phyloP scores from a whole-genome alignment of 2,113 vertebrate species.

The Spea bombifrons region DNA sequence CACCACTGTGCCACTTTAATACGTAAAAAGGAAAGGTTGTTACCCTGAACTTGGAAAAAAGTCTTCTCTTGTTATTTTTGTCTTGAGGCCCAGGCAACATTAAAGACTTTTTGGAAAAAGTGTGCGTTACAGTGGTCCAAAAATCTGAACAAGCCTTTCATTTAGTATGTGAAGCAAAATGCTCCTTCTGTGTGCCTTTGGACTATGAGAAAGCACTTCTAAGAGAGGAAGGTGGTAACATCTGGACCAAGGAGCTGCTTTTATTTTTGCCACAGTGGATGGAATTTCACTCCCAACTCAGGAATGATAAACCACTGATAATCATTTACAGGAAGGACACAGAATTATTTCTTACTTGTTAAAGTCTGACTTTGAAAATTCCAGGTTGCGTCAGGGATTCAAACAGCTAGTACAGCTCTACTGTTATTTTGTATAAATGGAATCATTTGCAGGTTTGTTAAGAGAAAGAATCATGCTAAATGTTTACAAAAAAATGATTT shows the following conservation, averaged over 20 bases:
- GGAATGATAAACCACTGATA: slow-evolving; percentile 40
- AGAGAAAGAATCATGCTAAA: too few species aligned
- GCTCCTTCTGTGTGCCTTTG: slow-evolving; percentile 49
- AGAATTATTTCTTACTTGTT: slow-evolving; percentile 18
- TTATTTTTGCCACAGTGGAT: slow-evolving; percentile 37
- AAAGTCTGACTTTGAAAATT: neutral
- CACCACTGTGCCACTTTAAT: neutral
- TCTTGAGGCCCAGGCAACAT: slow-evolving; percentile 52
- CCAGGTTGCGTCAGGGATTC: too few species aligned
- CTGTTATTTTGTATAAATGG: too few species aligned
- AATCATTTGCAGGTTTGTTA: too few species aligned
- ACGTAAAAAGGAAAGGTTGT: slow-evolving; percentile 28
- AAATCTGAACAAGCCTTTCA: slow-evolving; percentile 48
- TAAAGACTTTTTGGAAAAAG: slow-evolving; percentile 39
- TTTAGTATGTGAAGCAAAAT: slow-evolving; percentile 48
- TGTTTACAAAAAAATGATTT: too few species aligned
- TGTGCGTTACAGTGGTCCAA: slow-evolving; percentile 38
- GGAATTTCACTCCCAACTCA: slow-evolving; percentile 45
- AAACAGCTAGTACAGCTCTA: too few species aligned
- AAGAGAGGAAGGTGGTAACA: slow-evolving; percentile 48
- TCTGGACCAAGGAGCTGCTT: slow-evolving; percentile 4
- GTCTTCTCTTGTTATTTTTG: slow-evolving; percentile 43
- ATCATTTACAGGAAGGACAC: slow-evolving; percentile 48
- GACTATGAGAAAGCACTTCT: slow-evolving; percentile 46
- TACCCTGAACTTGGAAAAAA: neutral